Percentiles rank a stretch among this genome's conserved stretches.
phyloP scores from a whole-genome alignment of 2,797 vertebrate genomes.

The Pyrocephalus nanus region DNA sequence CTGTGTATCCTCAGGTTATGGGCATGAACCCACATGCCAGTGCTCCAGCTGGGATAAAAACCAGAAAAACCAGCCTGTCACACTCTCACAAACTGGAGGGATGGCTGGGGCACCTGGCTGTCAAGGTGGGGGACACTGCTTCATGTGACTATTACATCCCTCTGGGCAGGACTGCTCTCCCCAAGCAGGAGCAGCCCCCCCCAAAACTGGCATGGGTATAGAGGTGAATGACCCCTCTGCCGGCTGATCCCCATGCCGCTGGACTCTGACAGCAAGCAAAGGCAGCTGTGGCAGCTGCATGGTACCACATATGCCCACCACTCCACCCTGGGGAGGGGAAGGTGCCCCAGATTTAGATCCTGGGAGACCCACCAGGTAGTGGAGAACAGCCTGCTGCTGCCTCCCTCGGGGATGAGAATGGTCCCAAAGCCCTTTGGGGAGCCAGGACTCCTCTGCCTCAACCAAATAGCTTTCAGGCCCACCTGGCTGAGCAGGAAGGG shows the following conservation, averaged over 20 bases:
- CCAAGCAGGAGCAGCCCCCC: background rate
- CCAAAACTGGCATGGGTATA: background rate
- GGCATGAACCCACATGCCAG: background rate
- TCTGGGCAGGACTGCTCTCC: background rate
- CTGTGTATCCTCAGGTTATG: too few species aligned
- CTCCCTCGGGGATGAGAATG: background rate
- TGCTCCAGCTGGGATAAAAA: background rate
- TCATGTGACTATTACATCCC: background rate
- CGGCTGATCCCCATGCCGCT: rapidly evolving
- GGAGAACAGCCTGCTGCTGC: background rate
- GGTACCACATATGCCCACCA: background rate
- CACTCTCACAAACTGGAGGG: rapidly evolving
- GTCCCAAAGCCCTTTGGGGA: background rate
- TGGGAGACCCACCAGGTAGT: rapidly evolving
- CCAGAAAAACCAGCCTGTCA: background rate
- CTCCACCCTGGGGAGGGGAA: background rate
- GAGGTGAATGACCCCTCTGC: background rate
- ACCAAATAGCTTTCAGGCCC: background rate
- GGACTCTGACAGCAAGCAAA: background rate
- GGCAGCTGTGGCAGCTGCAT: background rate
- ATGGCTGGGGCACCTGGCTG: background rate
- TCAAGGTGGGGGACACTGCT: background rate
- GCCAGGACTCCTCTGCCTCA: background rate
- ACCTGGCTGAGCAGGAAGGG: background rate
- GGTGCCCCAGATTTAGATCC: background rate